These are phyloP conservation scores for Phenganax stokvisi DNA, from an alignment of 92 coral and sea anemone genomes.

Conservation along the genomic window DNA sequence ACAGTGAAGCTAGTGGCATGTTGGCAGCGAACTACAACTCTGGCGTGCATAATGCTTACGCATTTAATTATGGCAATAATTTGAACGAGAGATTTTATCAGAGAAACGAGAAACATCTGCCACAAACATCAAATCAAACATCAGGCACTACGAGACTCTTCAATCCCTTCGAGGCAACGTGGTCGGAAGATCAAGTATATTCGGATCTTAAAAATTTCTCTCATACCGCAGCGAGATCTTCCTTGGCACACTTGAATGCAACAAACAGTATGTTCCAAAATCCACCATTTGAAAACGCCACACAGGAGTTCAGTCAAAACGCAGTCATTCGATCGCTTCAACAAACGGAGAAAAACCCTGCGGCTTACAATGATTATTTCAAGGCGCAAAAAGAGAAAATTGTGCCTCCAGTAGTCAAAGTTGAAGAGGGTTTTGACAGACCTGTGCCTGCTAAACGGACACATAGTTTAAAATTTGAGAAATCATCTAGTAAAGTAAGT, in stretches of 20 bases:
- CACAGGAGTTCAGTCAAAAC: conserved; percentile 23
- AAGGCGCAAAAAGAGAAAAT: conserved; percentile 20
- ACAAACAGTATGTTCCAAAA: not conserved
- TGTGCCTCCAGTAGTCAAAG: conserved; percentile 37
- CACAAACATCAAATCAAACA: conserved; percentile 27
- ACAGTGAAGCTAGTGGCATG: not conserved
- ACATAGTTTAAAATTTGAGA: conserved; percentile 1
- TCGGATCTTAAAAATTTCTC: not conserved
- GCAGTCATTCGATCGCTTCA: conserved; percentile 31
- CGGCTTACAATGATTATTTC: conserved; percentile 23
- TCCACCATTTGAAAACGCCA: not conserved
- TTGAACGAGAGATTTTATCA: conserved; percentile 14
- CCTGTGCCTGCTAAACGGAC: conserved; percentile 39
- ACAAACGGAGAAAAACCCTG: not conserved
- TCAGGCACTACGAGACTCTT: not conserved
- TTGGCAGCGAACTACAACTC: not conserved
- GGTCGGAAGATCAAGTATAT: too few relatives aligned
- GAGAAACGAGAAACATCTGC: conserved; percentile 28
- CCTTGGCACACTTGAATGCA: not conserved
- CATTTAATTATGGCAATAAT: conserved; percentile 25
- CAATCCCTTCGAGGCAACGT: conserved; percentile 2
- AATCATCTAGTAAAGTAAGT: conserved; percentile 4
- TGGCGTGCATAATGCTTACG: conserved; percentile 22
- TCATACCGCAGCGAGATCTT: not conserved
- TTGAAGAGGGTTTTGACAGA: conserved; percentile 32